These are phyloP conservation scores for Mirza zaza DNA, from an alignment of 2,113 vertebrate genomes.

Conservation along the genomic window DNA sequence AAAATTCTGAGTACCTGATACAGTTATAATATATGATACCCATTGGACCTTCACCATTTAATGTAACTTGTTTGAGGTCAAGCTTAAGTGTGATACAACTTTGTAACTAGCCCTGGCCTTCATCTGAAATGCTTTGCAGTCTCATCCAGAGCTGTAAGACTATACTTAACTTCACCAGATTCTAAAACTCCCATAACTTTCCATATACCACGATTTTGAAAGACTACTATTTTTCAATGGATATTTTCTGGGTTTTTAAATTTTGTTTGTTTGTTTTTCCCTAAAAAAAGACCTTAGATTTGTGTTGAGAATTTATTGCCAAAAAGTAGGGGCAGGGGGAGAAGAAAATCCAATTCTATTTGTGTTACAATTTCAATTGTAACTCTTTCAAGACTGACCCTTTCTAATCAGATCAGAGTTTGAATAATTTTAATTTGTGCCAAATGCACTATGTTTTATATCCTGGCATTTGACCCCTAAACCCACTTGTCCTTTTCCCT, in stretches of 20 bases:
- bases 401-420: background rate
- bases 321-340: background rate
- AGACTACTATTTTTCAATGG: background rate
- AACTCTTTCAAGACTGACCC: background rate
- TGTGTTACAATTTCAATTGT: background rate
- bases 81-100: background rate
- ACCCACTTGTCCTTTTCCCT: background rate
- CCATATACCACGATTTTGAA: background rate
- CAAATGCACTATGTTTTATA: background rate
- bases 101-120: conserved; percentile 33
- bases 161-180: conserved; percentile 46
- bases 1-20: background rate
- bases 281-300: background rate
- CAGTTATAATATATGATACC: background rate
- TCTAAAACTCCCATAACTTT: background rate
- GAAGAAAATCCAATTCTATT: background rate
- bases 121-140: background rate
- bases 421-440: conserved; percentile 20
- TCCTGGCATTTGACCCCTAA: background rate
- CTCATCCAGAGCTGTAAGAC: background rate
- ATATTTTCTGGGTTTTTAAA: background rate
- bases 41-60: background rate
- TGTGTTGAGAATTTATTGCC: background rate
- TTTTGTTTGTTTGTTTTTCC: too few relatives aligned
- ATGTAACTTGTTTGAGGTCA: background rate